These are phyloP conservation scores for Himalopsyche anomala DNA, from an alignment of 2,888 invertebrate species.

Conservation along the genomic window DNA sequence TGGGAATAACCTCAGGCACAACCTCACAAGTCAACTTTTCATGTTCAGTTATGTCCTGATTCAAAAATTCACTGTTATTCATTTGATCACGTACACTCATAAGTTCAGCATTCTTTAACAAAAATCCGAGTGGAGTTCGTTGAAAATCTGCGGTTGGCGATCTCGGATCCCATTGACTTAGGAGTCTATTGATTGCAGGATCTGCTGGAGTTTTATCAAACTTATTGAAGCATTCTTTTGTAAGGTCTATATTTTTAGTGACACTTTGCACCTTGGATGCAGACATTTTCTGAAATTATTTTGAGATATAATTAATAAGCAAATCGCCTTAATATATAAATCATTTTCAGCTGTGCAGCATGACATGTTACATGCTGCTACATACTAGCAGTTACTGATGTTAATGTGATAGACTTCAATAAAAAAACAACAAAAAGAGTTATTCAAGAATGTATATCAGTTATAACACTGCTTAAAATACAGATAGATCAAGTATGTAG, in stretches of 20 bases:
- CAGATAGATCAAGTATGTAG: too few relatives aligned
- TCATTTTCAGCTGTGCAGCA: too few relatives aligned
- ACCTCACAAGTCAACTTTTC: conserved; percentile 44
- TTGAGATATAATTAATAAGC: too few relatives aligned
- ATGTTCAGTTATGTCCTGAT: conserved; percentile 35
- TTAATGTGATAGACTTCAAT: too few relatives aligned
- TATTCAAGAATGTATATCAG: too few relatives aligned
- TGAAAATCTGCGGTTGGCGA: conserved; percentile 79
- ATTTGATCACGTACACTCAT: conserved; percentile 52
- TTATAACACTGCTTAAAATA: too few relatives aligned
- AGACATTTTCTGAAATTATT: background rate
- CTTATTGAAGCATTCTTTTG: conserved; percentile 74
- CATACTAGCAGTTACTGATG: too few relatives aligned
- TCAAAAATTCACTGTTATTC: conserved; percentile 32
- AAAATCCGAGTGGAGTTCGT: conserved; percentile 77
- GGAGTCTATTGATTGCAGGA: conserved; percentile 74
- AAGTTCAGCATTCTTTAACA: conserved; percentile 59
- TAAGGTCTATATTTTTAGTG: conserved; percentile 75
- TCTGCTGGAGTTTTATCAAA: conserved; percentile 69
- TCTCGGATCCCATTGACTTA: conserved; percentile 77
- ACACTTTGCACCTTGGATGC: conserved; percentile 67
- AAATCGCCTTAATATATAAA: too few relatives aligned
- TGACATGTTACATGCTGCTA: too few relatives aligned
- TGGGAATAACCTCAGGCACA: conserved; percentile 66
- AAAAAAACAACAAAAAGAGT: too few relatives aligned